phyloP scores from a whole-genome alignment of 2,888 invertebrate species.

The Ormyrus rosae region DNA sequence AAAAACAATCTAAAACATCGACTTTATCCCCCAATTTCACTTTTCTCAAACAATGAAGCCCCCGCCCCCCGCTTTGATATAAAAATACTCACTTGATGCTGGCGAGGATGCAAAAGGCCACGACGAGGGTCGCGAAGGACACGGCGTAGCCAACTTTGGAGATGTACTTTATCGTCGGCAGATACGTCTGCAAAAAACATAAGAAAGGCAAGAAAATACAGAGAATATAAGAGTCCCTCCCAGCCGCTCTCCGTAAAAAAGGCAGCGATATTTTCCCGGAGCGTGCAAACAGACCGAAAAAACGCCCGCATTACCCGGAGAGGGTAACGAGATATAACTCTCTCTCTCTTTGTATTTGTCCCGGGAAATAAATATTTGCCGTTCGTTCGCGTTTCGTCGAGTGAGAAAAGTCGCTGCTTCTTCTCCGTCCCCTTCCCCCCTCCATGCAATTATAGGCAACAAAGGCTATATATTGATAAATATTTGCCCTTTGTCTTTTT shows the following conservation, averaged over 20 bases:
- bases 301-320: too few relatives aligned
- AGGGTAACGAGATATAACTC: too few relatives aligned
- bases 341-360: slow-evolving; percentile 22
- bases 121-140: slow-evolving; percentile 78
- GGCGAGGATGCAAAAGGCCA: slow-evolving; percentile 79
- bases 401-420: too few relatives aligned
- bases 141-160: slow-evolving; percentile 79
- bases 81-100: slow-evolving; percentile 78
- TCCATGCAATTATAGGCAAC: slow-evolving; percentile 17
- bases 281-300: too few relatives aligned
- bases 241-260: not conserved
- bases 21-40: too few relatives aligned
- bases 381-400: not conserved
- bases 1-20: too few relatives aligned
- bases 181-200: slow-evolving; percentile 74
- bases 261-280: not conserved
- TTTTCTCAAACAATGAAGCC: too few relatives aligned
- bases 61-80: too few relatives aligned
- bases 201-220: slow-evolving; percentile 30
- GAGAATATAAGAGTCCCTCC: not conserved
- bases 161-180: slow-evolving; percentile 77
- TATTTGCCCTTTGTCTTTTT: slow-evolving; percentile 26
- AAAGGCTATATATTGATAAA: slow-evolving; percentile 35
- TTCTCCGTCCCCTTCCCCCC: not conserved
- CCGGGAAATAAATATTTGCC: slow-evolving; percentile 38